phyloP scores from a whole-genome alignment of 2,888 invertebrate genomes.

The Agrotis puta region DNA sequence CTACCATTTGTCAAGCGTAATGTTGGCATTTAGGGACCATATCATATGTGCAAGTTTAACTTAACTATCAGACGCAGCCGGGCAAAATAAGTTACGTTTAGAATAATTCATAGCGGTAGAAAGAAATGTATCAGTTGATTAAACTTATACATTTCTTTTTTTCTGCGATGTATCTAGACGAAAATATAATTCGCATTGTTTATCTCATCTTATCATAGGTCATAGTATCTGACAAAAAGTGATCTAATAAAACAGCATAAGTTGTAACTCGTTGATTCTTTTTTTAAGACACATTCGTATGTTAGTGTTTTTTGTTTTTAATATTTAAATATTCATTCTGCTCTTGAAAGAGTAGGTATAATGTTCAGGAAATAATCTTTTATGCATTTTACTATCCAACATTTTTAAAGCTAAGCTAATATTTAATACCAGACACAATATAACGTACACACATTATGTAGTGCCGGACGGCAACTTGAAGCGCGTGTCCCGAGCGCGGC shows the following conservation, averaged over 20 bases:
- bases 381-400: background rate
- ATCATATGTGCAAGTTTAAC: conserved; percentile 49
- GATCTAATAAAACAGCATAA: no score
- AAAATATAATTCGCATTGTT: background rate
- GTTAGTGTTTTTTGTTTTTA: no score
- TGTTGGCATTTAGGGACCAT: conserved; percentile 58
- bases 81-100: conserved; percentile 14
- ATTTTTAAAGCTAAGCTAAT: background rate
- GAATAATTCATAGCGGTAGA: conserved; percentile 21
- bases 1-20: conserved; percentile 64
- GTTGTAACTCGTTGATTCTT: no score
- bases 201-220: background rate
- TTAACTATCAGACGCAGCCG: conserved; percentile 32
- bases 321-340: background rate
- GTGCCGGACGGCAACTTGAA: conserved; percentile 19
- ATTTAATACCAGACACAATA: conserved; percentile 3
- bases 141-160: no score
- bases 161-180: background rate
- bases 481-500: conserved; percentile 51
- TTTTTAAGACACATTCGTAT: background rate
- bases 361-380: no score
- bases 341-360: background rate
- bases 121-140: conserved; percentile 16
- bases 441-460: background rate
- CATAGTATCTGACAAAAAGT: background rate